A percentile compares a stretch with the other conserved stretches of the same genome.
phyloP scores from a whole-genome alignment of 1,140 invertebrate species.

The Pachypsylla venusta region DNA sequence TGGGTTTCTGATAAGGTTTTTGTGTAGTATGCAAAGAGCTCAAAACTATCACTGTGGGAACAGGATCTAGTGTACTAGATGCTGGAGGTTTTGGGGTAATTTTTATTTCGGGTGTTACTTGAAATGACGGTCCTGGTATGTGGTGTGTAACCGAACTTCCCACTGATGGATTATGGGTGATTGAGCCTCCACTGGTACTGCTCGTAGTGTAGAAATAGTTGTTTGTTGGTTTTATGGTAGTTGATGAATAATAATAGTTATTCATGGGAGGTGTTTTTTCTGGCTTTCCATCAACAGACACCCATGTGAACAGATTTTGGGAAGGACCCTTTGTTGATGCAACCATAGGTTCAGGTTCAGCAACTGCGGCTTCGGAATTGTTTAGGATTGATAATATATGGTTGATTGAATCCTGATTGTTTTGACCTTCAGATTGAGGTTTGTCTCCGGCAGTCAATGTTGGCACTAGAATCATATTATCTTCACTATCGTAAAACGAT shows the following conservation, averaged over 20 bases:
- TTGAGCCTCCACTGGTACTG: not conserved
- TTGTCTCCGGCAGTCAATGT: slow-evolving; percentile 35
- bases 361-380: slow-evolving; percentile 18
- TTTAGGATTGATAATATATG: slow-evolving; percentile 32
- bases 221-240: slow-evolving; percentile 14
- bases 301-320: slow-evolving; percentile 35
- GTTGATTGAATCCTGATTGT: slow-evolving; percentile 33
- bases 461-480: slow-evolving; percentile 36
- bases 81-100: slow-evolving; percentile 22
- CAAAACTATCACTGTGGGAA: slow-evolving; percentile 55
- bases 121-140: slow-evolving; percentile 26
- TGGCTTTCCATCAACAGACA: slow-evolving; percentile 32
- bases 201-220: not conserved
- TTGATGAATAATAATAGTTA: slow-evolving; percentile 20
- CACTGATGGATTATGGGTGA: not conserved
- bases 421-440: slow-evolving; percentile 28
- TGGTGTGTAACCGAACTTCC: slow-evolving; percentile 24
- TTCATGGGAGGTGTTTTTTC: slow-evolving; percentile 22
- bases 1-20: slow-evolving; percentile 21
- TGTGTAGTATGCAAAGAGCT: slow-evolving; percentile 33
- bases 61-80: slow-evolving; percentile 34
- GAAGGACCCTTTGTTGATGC: slow-evolving; percentile 28
- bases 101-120: slow-evolving; percentile 22
- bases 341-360: slow-evolving; percentile 17
- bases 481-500: slow-evolving; percentile 21